phyloP scores from a whole-genome alignment of 2,113 vertebrate genomes.

The Tor tambroides region DNA sequence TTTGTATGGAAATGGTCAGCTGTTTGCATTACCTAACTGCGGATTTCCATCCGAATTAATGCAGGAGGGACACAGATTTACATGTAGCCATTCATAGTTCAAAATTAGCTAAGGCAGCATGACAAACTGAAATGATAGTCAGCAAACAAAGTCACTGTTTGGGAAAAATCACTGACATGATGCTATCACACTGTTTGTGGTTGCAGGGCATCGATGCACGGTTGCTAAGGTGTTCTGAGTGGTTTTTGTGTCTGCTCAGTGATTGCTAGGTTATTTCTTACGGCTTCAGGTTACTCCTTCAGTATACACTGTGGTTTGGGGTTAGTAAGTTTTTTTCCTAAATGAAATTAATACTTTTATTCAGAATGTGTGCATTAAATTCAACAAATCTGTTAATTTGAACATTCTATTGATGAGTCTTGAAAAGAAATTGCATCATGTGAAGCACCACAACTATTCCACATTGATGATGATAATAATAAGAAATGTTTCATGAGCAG shows the following conservation, averaged over 20 bases:
- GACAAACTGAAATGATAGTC: slow-evolving; percentile 1
- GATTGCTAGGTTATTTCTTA: background rate
- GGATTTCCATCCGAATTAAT: background rate
- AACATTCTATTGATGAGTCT: too few species aligned
- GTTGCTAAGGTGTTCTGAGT: background rate
- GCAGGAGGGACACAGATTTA: background rate
- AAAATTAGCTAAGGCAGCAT: slow-evolving; percentile 9
- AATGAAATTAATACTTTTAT: too few species aligned
- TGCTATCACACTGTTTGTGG: background rate
- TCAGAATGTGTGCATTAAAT: too few species aligned
- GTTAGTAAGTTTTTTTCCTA: too few species aligned
- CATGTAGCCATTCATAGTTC: slow-evolving; percentile 24
- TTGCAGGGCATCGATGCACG: background rate
- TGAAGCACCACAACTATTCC: too few species aligned
- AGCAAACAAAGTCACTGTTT: slow-evolving; percentile 3
- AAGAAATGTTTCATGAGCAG: too few species aligned
- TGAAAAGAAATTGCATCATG: too few species aligned
- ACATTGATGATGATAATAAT: too few species aligned
- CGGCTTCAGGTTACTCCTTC: background rate
- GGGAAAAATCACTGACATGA: background rate
- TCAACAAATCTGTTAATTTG: too few species aligned
- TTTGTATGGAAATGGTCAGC: slow-evolving; percentile 36
- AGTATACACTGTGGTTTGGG: too few species aligned
- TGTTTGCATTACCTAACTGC: slow-evolving; percentile 20
- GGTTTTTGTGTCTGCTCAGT: too few species aligned